These are phyloP conservation scores for Takifugu flavidus DNA, from an alignment of 2,113 vertebrate species.

Conservation along the genomic window DNA sequence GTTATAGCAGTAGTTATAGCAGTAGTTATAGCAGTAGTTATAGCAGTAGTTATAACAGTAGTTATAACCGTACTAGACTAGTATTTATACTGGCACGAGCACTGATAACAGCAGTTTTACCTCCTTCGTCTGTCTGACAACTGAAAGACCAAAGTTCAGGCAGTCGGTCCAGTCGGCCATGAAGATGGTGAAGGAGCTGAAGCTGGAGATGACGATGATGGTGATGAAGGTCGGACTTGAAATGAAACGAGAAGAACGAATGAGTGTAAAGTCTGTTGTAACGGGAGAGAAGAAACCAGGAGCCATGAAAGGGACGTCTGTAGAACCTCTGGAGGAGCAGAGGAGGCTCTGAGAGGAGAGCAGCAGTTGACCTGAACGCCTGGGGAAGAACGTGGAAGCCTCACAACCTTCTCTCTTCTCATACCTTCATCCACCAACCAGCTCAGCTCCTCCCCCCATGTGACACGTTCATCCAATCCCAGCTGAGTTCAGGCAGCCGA, in stretches of 20 bases:
- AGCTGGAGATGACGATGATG: not conserved
- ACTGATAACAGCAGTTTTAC: conserved; percentile 18
- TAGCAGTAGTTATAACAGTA: not conserved
- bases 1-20: no score
- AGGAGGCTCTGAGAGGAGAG: not conserved
- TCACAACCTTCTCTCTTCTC: conserved; percentile 6
- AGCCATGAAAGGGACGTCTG: not conserved
- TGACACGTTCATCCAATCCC: conserved; percentile 8
- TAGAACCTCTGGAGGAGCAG: not conserved
- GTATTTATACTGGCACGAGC: no score
- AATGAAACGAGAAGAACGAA: no score
- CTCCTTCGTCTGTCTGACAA: conserved; percentile 41
- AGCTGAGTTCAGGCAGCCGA: not conserved
- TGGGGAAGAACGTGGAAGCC: not conserved
- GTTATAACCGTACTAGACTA: no score
- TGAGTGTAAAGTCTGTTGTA: not conserved
- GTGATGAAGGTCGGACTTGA: not conserved
- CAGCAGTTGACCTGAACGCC: not conserved
- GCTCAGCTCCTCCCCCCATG: conserved; percentile 2
- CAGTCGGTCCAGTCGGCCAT: conserved; percentile 50
- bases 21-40: no score
- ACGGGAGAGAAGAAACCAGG: not conserved
- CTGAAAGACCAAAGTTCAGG: conserved; percentile 39
- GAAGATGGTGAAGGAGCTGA: conserved; percentile 2
- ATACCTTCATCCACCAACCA: conserved; percentile 26